Percentiles rank a stretch among this genome's conserved stretches.
phyloP scores from a whole-genome alignment of 2,797 vertebrate species.

The Pangasius mekongensis region DNA sequence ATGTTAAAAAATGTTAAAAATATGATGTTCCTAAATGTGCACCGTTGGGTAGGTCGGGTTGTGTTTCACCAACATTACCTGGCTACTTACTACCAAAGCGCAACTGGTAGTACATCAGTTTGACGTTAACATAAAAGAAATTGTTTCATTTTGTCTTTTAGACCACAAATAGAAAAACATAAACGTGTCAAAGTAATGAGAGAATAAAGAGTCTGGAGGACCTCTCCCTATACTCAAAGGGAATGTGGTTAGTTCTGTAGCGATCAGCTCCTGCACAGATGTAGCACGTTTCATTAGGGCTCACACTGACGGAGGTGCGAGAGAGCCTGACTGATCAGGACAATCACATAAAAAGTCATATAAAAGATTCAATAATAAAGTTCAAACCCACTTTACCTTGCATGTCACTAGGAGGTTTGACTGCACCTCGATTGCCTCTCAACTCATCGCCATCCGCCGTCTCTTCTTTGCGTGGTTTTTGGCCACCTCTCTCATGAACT shows the following conservation, averaged over 20 bases:
- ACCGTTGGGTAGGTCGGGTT: neutral
- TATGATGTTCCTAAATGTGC: neutral
- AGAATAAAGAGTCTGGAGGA: neutral
- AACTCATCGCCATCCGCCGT: slow-evolving; percentile 74
- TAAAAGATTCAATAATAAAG: neutral
- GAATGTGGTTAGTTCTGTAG: neutral
- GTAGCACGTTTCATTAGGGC: neutral
- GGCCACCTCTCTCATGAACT: slow-evolving; percentile 76
- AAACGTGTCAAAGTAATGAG: neutral
- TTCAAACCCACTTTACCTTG: slow-evolving; percentile 66
- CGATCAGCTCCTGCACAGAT: neutral
- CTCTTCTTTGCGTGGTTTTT: slow-evolving; percentile 82
- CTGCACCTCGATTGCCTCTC: slow-evolving; percentile 65
- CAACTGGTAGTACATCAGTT: neutral
- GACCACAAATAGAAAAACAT: neutral
- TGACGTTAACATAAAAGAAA: neutral
- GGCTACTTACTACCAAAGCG: neutral
- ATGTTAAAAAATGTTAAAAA: neutral
- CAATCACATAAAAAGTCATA: neutral
- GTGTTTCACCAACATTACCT: neutral
- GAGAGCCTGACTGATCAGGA: neutral
- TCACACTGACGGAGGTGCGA: neutral
- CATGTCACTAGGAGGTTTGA: slow-evolving; percentile 67
- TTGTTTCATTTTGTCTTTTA: neutral
- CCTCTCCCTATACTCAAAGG: neutral